A percentile compares a stretch with the other conserved stretches of the same genome.
Conservation (phyloP, 1,140 invertebrate genomes). For the Danaus melanippus region DNA sequence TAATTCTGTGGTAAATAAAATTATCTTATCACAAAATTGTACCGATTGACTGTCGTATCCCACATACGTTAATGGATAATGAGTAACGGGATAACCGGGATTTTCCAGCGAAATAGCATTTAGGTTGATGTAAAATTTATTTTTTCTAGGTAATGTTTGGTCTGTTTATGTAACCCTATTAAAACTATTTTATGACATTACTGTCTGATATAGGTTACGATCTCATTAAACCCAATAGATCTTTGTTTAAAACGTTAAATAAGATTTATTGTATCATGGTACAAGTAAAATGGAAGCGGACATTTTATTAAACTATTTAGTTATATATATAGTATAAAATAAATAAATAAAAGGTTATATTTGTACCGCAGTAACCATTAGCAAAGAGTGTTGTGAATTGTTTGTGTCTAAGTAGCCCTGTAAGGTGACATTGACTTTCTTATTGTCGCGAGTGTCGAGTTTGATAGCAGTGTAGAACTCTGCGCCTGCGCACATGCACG, state of each 20-base stretch:
- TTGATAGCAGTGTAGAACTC: constrained; percentile 34
- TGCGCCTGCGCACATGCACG: constrained; percentile 47
- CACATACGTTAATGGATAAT: neutral
- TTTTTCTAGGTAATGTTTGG: constrained; percentile 34
- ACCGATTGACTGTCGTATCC: too few relatives aligned
- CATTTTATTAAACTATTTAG: too few relatives aligned
- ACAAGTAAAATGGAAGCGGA: too few relatives aligned
- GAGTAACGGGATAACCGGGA: constrained; percentile 48
- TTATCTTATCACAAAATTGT: too few relatives aligned
- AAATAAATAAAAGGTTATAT: too few relatives aligned
- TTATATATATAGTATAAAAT: too few relatives aligned
- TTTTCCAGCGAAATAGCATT: constrained; percentile 42
- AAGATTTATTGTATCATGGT: too few relatives aligned
- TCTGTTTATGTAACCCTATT: constrained; percentile 48
- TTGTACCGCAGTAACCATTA: too few relatives aligned
- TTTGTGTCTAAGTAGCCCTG: neutral
- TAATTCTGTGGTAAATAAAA: too few relatives aligned
- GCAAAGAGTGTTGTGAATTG: constrained; percentile 3
- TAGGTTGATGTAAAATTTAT: constrained; percentile 36
- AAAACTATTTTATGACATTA: constrained; percentile 22
- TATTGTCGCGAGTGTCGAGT: constrained; percentile 27
- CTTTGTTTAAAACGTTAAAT: neutral
- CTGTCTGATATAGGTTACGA: constrained; percentile 26
- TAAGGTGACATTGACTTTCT: constrained; percentile 63
- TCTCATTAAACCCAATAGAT: constrained; percentile 22